Evolutionary conservation across 2,113 vertebrate species (phyloP), one percentile per base, ranked within the genome.

Genomic region (Xiphorhynchus elegans): DNA sequence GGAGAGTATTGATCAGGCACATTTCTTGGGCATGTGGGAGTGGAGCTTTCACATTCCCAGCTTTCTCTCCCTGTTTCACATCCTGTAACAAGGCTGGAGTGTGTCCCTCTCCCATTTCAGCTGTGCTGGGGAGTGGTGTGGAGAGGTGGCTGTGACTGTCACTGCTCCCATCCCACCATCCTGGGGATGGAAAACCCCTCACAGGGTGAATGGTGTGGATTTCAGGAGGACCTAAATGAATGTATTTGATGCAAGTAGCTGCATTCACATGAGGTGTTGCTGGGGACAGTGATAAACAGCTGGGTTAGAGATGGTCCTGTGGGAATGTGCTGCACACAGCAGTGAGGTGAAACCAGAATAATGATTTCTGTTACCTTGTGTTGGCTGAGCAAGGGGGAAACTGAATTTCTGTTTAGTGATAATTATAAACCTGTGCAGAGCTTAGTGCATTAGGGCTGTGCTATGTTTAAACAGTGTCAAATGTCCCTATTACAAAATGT

Each of bases 381-480:
- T 5, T 76, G 55, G 31, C 23, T 17, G 29, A 73, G 68, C 72
- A 42, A 40, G 11, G 58, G 58, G 40, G 47, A 62, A 84, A 4
- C 49, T 72, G 81, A 49, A 25, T 69, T 90, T 52, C 59, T 91
- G 44, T 93, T 90, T 76, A 29, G 77, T 85, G 92, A 35, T 64
- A 60, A 64, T 87, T 84, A 18, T 2, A 68, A 85, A 93, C 84
- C 89, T 67, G 44, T 53, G 44, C 56, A 79, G 81, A 91, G 60
- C 67, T 85, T 17, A 12, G 53, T 76, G 75, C 39, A 4, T 69
- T 66, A 58, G 63, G 31, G 13, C 70, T 82, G 62, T 64, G 90
- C 92, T 91, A 60, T 87, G 84, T 96, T 93, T 94, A 91, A 78
- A 35, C 33, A 13, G 56, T 53, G 24, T 84, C 76, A 81, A 2